Evolutionary conservation across 2,113 vertebrate species (phyloP), one percentile per base, ranked within the genome.

Genomic region (Chamaetylas fuelleborni): DNA sequence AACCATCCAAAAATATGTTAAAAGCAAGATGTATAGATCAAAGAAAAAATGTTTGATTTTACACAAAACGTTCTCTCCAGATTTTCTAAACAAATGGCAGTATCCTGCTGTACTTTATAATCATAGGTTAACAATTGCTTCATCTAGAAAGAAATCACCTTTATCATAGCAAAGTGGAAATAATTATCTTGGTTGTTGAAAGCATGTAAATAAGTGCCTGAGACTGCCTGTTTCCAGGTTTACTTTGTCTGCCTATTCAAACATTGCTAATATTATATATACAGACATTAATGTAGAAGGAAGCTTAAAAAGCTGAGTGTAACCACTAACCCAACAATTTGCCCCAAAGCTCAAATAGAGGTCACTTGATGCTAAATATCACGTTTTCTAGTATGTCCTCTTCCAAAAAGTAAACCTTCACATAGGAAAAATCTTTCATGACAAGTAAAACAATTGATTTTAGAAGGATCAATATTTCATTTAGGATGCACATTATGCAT

Each of bases 391-490:
- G 11, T 31, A 53, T 3, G 3, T 62, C 19, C 26, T 48, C 57
- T 79, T 93, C 79, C 47, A 74, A 73, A 87, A 61, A 78, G 36
- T 51, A 89, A 72, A 65, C 22, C 56, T 93, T 86, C 81, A 50
- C 58, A 67, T 91, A 76, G 48, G 51, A 86, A 83, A 65, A 96
- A 71, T 71, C 18, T 19, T 92, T 89, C 93, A 92, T 74, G 29
- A 73, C 85, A 81, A 85, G 54, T 79, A 92, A 96, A 96, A 79
- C 45, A 83, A 92, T 69, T 93, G 81, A 47, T 90, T 81, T 90
- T 86, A 26, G 78, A 96, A 76, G n/a, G 93, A 97, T 98, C 95
- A n/a, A 96, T 98, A 97, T 93, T 98, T 97, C 97, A 97, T 97
- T 97, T 97, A 95, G 96, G 95, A 97, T 96, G 96, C 90, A 96